phyloP scores from a whole-genome alignment of 2,888 invertebrate species.

The Hydropsyche betteni region DNA sequence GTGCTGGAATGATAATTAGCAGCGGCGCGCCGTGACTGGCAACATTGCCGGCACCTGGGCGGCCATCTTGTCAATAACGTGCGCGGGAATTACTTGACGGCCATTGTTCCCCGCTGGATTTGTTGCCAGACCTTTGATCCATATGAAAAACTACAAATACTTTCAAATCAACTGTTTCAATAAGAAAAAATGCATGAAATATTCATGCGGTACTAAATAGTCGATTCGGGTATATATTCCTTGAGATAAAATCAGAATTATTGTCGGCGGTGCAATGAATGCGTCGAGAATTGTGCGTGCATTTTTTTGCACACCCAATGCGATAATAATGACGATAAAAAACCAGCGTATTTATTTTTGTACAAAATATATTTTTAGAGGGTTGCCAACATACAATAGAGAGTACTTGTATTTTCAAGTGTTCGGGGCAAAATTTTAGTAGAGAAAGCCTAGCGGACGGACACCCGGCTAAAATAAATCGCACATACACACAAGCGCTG shows the following conservation, averaged over 20 bases:
- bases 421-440: constrained; percentile 46
- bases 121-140: not conserved
- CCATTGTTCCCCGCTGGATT: constrained; percentile 25
- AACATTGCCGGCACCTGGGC: constrained; percentile 39
- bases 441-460: constrained; percentile 42
- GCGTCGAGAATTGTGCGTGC: constrained; percentile 37
- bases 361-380: constrained; percentile 51
- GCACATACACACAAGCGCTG: constrained; percentile 8
- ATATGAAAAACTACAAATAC: not conserved
- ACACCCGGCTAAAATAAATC: constrained; percentile 47
- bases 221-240: too few relatives aligned
- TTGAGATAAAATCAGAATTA: too few relatives aligned
- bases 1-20: constrained; percentile 49
- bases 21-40: constrained; percentile 46
- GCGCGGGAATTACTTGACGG: constrained; percentile 18
- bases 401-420: constrained; percentile 50
- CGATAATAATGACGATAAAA: constrained; percentile 49
- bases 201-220: too few relatives aligned
- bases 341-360: constrained; percentile 51
- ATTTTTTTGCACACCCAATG: constrained; percentile 42
- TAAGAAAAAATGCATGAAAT: too few relatives aligned
- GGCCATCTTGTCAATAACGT: constrained; percentile 42
- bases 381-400: constrained; percentile 51
- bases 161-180: too few relatives aligned
- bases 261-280: too few relatives aligned